phyloP scores from a whole-genome alignment of 1,140 invertebrate species.

The Eufriesea mexicana region DNA sequence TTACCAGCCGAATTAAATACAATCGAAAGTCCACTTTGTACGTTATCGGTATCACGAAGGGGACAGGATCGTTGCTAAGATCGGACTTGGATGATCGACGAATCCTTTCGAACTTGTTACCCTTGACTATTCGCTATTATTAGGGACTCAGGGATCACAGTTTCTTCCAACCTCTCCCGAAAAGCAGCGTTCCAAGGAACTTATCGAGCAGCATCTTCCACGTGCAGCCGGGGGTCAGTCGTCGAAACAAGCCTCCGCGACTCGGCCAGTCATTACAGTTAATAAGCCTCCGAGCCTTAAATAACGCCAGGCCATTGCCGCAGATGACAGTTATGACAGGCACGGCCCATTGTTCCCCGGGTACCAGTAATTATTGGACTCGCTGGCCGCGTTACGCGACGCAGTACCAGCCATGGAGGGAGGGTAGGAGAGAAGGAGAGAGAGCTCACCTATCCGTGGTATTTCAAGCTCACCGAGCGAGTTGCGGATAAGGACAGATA shows the following conservation, averaged over 20 bases:
- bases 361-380: constrained; percentile 73
- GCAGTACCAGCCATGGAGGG: constrained; percentile 18
- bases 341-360: constrained; percentile 72
- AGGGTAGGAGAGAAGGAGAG: constrained; percentile 10
- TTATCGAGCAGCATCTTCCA: neutral
- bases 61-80: too few relatives aligned
- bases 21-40: too few relatives aligned
- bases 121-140: neutral
- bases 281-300: constrained; percentile 75
- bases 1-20: too few relatives aligned
- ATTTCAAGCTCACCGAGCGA: constrained; percentile 52
- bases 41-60: too few relatives aligned
- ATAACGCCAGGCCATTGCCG: constrained; percentile 68
- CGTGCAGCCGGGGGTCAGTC: constrained; percentile 7
- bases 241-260: constrained; percentile 49
- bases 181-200: too few relatives aligned
- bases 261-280: constrained; percentile 70
- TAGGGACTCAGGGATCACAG: neutral
- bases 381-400: constrained; percentile 32
- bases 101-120: too few relatives aligned
- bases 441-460: constrained; percentile 53
- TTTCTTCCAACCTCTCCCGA: neutral
- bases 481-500: neutral
- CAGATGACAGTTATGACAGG: constrained; percentile 77
- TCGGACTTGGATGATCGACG: too few relatives aligned